These are phyloP conservation scores for Drosophila ohnishii DNA, from an alignment of 1,140 invertebrate genomes.

Conservation along the genomic window DNA sequence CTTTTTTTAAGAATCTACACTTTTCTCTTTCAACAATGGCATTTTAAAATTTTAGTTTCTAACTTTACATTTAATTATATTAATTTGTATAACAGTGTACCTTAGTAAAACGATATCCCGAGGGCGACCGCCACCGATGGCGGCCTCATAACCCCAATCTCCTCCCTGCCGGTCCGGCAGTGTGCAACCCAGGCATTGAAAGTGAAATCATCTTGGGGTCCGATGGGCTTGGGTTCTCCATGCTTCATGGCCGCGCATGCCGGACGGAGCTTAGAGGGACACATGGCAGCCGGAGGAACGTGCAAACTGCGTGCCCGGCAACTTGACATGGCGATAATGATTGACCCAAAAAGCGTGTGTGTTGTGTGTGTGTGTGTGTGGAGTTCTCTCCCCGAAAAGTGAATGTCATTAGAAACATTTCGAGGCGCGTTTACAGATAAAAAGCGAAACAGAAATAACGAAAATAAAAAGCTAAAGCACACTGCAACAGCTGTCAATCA, in stretches of 20 bases:
- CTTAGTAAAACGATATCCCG: constrained; percentile 58
- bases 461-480: constrained; percentile 56
- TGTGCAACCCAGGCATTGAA: constrained; percentile 69
- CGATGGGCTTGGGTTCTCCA: constrained; percentile 12
- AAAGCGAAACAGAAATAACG: constrained; percentile 46
- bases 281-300: constrained; percentile 37
- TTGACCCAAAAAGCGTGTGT: constrained; percentile 71
- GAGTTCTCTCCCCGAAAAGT: constrained; percentile 65
- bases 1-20: no score
- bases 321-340: constrained; percentile 78
- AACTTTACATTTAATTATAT: no score
- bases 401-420: constrained; percentile 78
- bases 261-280: constrained; percentile 52
- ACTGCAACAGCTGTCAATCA: constrained; percentile 78
- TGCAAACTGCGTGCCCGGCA: constrained; percentile 76
- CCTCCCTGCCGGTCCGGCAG: constrained; percentile 2
- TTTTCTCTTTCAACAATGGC: no score
- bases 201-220: constrained; percentile 62
- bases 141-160: constrained; percentile 68
- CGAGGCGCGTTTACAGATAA: constrained; percentile 63
- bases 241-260: constrained; percentile 55
- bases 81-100: constrained; percentile 1
- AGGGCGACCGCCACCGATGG: constrained; percentile 20
- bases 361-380: constrained; percentile 33
- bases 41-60: no score